These are phyloP conservation scores for Melinaea menophilus DNA, from an alignment of 2,888 invertebrate species.

Conservation along the genomic window DNA sequence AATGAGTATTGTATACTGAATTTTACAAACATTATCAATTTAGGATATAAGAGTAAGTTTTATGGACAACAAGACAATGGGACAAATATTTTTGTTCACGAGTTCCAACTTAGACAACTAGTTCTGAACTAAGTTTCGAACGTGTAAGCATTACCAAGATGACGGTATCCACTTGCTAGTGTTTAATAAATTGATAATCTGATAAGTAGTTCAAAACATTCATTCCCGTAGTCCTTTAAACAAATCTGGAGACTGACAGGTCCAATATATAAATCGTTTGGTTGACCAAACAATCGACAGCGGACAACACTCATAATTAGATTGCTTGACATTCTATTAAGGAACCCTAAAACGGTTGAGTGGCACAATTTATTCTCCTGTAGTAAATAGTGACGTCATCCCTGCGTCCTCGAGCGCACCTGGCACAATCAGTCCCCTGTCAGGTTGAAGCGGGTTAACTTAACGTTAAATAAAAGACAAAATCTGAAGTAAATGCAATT, in stretches of 20 bases:
- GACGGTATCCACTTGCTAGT: too few species aligned
- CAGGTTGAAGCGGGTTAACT: conserved; percentile 47
- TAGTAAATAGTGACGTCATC: conserved; percentile 42
- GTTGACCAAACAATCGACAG: conserved; percentile 14
- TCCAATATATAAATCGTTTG: conserved; percentile 11
- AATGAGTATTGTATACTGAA: too few species aligned
- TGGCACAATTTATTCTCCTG: conserved; percentile 36
- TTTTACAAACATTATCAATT: too few species aligned
- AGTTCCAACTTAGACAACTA: too few species aligned
- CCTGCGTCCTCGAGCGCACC: conserved; percentile 42
- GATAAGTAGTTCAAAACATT: too few species aligned
- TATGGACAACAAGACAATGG: too few species aligned
- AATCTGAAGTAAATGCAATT: conserved; percentile 20
- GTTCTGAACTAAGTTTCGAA: too few species aligned
- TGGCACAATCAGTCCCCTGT: conserved; percentile 48
- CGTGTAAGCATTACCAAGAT: too few species aligned
- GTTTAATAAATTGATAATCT: too few species aligned
- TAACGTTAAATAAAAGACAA: conserved; percentile 23
- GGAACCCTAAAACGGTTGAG: conserved; percentile 32
- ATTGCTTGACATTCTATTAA: conserved; percentile 31
- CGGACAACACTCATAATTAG: conserved; percentile 27
- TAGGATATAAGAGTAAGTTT: too few species aligned
- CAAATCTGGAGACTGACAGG: not conserved
- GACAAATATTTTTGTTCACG: too few species aligned
- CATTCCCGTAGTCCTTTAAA: too few species aligned